Percentiles rank a stretch among this genome's conserved stretches.
Conservation (phyloP, 2,888 invertebrate species). For the Sycophila texana region DNA sequence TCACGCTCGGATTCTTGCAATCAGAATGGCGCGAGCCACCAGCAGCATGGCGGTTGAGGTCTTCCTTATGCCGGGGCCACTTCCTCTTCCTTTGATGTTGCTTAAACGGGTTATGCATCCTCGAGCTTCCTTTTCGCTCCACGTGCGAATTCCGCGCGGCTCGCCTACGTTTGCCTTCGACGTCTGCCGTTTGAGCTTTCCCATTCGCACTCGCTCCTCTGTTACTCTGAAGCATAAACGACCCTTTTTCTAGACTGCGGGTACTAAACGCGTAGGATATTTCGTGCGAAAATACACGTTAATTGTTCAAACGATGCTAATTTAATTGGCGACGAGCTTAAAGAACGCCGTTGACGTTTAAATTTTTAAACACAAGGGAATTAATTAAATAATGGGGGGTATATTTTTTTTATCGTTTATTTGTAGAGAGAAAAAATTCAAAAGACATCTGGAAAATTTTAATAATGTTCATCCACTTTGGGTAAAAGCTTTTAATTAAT, state of each 20-base stretch:
- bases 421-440: too few species aligned
- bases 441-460: too few species aligned
- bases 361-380: too few species aligned
- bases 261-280: neutral
- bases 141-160: neutral
- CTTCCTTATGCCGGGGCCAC: constrained; percentile 11
- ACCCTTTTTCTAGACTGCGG: too few species aligned
- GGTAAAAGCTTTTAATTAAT: too few species aligned
- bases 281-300: too few species aligned
- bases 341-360: too few species aligned
- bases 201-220: neutral
- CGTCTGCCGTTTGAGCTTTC: constrained; percentile 2
- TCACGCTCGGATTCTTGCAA: constrained; percentile 26
- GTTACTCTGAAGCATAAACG: constrained; percentile 2
- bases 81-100: constrained; percentile 22
- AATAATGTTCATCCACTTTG: too few species aligned
- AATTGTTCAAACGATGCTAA: too few species aligned
- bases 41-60: neutral
- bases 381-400: too few species aligned
- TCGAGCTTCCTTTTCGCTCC: neutral
- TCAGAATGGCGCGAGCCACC: constrained; percentile 9
- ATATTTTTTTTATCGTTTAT: too few species aligned
- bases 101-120: constrained; percentile 24
- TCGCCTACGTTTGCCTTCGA: neutral
- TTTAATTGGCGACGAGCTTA: too few species aligned